A percentile compares a stretch with the other conserved stretches of the same genome.
phyloP scores from a whole-genome alignment of 64 coral and sea anemone genomes.

The Stichodactyla mertensii region DNA sequence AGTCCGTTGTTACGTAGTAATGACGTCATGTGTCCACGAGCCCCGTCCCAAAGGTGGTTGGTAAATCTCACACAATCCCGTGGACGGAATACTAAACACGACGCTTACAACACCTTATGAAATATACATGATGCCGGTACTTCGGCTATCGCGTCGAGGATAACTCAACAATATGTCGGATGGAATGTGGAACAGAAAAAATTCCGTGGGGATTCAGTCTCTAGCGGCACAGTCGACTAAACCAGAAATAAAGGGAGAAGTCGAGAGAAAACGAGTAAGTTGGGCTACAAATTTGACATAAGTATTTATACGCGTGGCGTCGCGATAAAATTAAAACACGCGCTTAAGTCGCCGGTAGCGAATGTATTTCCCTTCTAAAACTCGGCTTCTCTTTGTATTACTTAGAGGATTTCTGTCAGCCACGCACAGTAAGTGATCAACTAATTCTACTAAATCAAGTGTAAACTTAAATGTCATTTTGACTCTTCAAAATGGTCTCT shows the following conservation, averaged over 20 bases:
- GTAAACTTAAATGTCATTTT: neutral
- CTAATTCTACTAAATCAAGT: conserved; percentile 7
- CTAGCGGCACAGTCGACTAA: conserved; percentile 29
- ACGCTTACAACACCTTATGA: conserved; percentile 45
- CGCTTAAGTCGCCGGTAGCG: neutral
- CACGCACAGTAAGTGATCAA: neutral
- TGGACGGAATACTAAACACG: conserved; percentile 14
- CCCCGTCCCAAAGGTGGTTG: conserved; percentile 21
- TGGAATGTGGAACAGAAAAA: conserved; percentile 65
- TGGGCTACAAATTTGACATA: neutral
- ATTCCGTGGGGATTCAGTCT: conserved; percentile 46
- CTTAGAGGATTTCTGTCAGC: neutral
- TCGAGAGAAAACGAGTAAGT: conserved; percentile 51
- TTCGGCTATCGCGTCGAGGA: conserved; percentile 30
- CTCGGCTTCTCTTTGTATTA: neutral
- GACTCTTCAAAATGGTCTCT: neutral
- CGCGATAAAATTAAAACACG: neutral
- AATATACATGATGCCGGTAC: conserved; percentile 70
- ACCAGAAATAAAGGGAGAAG: conserved; percentile 17
- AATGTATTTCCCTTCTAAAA: neutral
- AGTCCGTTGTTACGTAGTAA: neutral
- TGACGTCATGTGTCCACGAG: conserved; percentile 22
- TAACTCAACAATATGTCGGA: conserved; percentile 51
- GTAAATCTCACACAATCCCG: conserved; percentile 12
- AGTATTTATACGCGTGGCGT: conserved; percentile 2